phyloP scores from a whole-genome alignment of 1,140 invertebrate species.

The Akabosia matsudoensis region DNA sequence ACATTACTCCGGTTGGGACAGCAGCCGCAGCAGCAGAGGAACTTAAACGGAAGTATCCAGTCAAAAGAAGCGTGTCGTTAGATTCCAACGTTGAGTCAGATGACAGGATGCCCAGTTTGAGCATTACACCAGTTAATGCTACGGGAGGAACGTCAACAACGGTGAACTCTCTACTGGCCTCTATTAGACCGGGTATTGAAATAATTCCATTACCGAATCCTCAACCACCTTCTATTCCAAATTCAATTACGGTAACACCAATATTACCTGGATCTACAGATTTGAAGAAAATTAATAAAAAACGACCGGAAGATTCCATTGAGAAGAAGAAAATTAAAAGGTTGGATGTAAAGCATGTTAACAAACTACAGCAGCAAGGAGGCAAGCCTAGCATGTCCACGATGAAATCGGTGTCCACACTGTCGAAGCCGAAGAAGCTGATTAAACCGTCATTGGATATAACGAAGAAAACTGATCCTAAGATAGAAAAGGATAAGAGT shows the following conservation, averaged over 20 bases:
- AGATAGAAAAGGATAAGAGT: conserved; percentile 13
- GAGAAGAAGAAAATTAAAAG: conserved; percentile 33
- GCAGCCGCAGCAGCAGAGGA: conserved; percentile 1
- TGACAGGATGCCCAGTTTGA: conserved; percentile 61
- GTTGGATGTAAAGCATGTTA: conserved; percentile 38
- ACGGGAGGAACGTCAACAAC: conserved; percentile 43
- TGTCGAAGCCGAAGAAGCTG: conserved; percentile 31
- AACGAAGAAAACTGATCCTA: background rate
- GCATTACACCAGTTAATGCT: conserved; percentile 69
- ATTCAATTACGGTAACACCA: conserved; percentile 80
- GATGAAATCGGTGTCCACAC: conserved; percentile 50
- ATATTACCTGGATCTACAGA: conserved; percentile 51
- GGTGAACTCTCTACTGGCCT: conserved; percentile 62
- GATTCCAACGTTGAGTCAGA: conserved; percentile 30
- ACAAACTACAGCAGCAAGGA: conserved; percentile 51
- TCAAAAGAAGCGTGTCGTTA: conserved; percentile 42
- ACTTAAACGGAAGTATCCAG: conserved; percentile 15
- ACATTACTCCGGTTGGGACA: conserved; percentile 41
- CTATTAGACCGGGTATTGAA: conserved; percentile 70
- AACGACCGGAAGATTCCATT: conserved; percentile 43
- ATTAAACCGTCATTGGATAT: background rate
- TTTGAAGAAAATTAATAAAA: conserved; percentile 30
- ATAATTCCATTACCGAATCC: conserved; percentile 70
- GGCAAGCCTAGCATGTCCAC: conserved; percentile 75
- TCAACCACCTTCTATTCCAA: conserved; percentile 61